Evolutionary conservation across 1,140 invertebrate species (phyloP), one percentile per base, ranked within the genome.

Genomic region (Cylas formicarius): DNA sequence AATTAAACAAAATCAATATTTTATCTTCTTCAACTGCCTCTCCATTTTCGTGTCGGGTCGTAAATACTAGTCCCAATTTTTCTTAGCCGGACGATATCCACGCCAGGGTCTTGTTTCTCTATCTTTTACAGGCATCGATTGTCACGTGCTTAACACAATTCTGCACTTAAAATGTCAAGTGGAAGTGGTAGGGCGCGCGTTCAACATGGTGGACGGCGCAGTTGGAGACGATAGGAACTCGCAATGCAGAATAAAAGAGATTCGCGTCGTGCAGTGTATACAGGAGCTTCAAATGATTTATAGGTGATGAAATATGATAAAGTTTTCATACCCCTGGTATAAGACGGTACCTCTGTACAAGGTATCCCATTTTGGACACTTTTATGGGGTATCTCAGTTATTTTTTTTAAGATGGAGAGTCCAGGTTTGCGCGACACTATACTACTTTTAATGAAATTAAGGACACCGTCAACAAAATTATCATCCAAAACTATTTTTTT

Each of bases 251-350:
- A 9, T 40, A 5, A 47, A 38, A 17, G 32, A 44, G 26, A 44
- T 48, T n/a, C 26, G 50, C 10, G 29, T 48, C n/a, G 21, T 48
- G 6, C 47, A 44, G 21, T 52, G 44, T 24, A 44, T 48, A 9
- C 34, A 43, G 17, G 40, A 48, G 21, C 26, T 48, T 5, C 33
- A 48, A 23, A 26, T 44, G 18, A 52, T 52, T 32, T 52, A 48
- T 16, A 48, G 33, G 49, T 47, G 26, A 4, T 9, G 9, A 36
- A 2, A 8, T 2, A 26, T 26, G 24, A n/a, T 36, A 8, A 16
- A 9, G n/a, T 8, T 8, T 19, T 20, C 19, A 8, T 36, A 18
- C 6, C 11, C 18, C 17, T 10, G 16, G 17, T 36, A 20, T 9
- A 20, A 18, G 11, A 36, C 22, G 13, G 11, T 17, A 17, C 22